Conservation (phyloP, 2,797 vertebrate species). For the Acanthopagrus latus region DNA sequence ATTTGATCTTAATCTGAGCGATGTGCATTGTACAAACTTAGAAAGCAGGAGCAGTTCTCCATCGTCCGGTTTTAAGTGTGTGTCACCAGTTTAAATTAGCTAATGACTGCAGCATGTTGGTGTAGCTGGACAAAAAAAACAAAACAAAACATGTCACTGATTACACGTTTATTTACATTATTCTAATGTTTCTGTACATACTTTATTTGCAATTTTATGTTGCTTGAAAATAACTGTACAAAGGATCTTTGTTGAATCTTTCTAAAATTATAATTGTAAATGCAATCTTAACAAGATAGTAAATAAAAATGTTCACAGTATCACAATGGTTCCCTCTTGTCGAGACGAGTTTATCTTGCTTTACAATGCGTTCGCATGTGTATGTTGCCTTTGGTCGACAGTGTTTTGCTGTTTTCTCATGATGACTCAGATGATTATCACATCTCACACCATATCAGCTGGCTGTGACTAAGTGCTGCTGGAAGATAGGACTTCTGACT, state of each 20-base stretch:
- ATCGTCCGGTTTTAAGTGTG: slow-evolving; percentile 25
- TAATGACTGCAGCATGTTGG: slow-evolving; percentile 74
- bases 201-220: slow-evolving; percentile 81
- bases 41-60: slow-evolving; percentile 29
- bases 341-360: background rate
- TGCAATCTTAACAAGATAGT: slow-evolving; percentile 84
- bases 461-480: slow-evolving; percentile 33
- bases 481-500: background rate
- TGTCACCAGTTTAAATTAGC: slow-evolving; percentile 43
- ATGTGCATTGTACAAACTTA: slow-evolving; percentile 25
- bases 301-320: slow-evolving; percentile 85
- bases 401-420: background rate
- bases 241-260: slow-evolving; percentile 79
- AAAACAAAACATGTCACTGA: slow-evolving; percentile 57
- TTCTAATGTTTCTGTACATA: slow-evolving; percentile 85
- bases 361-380: background rate
- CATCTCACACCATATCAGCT: background rate
- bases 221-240: slow-evolving; percentile 87
- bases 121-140: slow-evolving; percentile 60
- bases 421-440: background rate
- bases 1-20: slow-evolving; percentile 28
- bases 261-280: slow-evolving; percentile 83
- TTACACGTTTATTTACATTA: slow-evolving; percentile 77
- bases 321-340: slow-evolving; percentile 2
- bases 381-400: background rate